Evolutionary conservation across 2,888 invertebrate species (phyloP).

Genomic region (Chrysolina haemoptera): DNA sequence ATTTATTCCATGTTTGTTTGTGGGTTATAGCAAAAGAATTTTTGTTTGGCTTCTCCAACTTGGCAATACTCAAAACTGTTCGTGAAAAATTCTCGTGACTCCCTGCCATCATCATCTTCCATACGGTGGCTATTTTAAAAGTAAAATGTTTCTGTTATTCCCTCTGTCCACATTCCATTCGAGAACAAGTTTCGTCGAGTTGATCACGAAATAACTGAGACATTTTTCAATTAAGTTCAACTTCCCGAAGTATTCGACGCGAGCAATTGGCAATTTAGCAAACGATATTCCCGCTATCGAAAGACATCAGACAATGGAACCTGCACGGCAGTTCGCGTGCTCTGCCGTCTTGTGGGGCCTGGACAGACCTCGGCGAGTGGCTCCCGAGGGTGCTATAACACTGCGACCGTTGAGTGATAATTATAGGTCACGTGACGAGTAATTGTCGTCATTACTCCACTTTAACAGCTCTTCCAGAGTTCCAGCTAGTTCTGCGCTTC

Average conservation of each 20-base stretch:
- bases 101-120: too few species aligned
- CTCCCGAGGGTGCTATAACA: slow-evolving; percentile 59
- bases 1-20: too few species aligned
- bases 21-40: too few species aligned
- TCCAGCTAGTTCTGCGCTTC: neutral
- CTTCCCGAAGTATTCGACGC: slow-evolving; percentile 32
- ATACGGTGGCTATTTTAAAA: too few species aligned
- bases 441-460: slow-evolving; percentile 66
- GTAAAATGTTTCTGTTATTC: too few species aligned
- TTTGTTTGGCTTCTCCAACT: too few species aligned
- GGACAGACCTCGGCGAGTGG: slow-evolving; percentile 47
- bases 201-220: neutral
- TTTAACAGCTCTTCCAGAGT: slow-evolving; percentile 34
- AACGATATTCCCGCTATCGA: slow-evolving; percentile 43
- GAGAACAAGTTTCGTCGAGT: too few species aligned
- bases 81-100: too few species aligned
- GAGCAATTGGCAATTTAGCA: slow-evolving; percentile 55
- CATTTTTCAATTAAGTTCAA: slow-evolving; percentile 1
- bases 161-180: too few species aligned
- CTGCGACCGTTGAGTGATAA: slow-evolving; percentile 67
- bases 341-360: slow-evolving; percentile 49
- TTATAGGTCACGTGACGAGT: slow-evolving; percentile 68
- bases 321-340: slow-evolving; percentile 60
- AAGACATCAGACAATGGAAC: slow-evolving; percentile 38
- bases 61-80: too few species aligned